Percentiles rank a stretch among this genome's conserved stretches.
Evolutionary conservation across 1,140 invertebrate species (phyloP).

Genomic region (Pantala flavescens): DNA sequence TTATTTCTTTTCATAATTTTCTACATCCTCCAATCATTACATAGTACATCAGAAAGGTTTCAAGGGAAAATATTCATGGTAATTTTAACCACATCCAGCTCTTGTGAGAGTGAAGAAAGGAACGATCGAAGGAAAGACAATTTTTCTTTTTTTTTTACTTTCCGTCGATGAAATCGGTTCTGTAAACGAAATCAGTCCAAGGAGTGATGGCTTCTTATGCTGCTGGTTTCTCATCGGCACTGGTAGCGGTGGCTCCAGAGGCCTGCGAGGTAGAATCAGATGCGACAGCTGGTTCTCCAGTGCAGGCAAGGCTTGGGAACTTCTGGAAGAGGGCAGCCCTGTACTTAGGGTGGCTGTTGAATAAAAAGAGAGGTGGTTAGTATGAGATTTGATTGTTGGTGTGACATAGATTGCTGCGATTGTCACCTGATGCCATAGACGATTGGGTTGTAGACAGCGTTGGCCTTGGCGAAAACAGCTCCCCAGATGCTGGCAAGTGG

Average conservation of each 20-base stretch:
- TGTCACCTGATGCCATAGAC: slow-evolving; percentile 50
- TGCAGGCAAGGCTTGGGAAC: slow-evolving; percentile 55
- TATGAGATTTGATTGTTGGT: too few species aligned
- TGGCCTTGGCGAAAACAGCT: slow-evolving; percentile 54
- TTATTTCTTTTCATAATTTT: too few species aligned
- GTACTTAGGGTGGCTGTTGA: slow-evolving; percentile 50
- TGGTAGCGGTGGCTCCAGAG: neutral
- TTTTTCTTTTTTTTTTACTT: too few species aligned
- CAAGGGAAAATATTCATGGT: too few species aligned
- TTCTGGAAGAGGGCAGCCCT: slow-evolving; percentile 51
- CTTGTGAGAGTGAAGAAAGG: too few species aligned
- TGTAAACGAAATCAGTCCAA: too few species aligned
- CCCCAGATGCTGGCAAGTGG: slow-evolving; percentile 55
- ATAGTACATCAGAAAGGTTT: too few species aligned
- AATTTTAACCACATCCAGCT: too few species aligned
- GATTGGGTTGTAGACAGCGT: slow-evolving; percentile 56
- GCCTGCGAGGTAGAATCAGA: slow-evolving; percentile 33
- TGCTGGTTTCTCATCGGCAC: slow-evolving; percentile 13
- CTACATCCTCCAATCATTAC: too few species aligned
- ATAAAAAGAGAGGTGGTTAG: slow-evolving; percentile 12
- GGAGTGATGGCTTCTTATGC: neutral
- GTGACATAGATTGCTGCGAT: too few species aligned
- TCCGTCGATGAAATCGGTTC: too few species aligned
- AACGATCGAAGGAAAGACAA: too few species aligned
- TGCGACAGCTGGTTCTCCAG: slow-evolving; percentile 28